Base-by-base conservation (phyloP, 2,113 vertebrate genomes). In the Dipodomys spectabilis region DNA sequence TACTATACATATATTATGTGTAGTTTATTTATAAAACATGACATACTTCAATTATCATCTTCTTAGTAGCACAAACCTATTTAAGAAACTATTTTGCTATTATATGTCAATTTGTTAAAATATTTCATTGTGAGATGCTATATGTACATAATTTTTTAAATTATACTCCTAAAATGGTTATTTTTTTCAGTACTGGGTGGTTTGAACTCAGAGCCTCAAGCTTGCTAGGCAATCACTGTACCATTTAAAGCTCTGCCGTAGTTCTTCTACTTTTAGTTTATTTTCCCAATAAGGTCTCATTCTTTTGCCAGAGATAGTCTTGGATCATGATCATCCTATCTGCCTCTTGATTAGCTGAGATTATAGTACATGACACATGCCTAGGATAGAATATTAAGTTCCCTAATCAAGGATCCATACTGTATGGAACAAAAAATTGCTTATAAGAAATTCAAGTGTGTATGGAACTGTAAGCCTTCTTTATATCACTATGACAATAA, bases 401-500 rank as follows among this genome's bases (percentile, higher is more conserved):
- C 25, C 49, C 35, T 64, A 90, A 74, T 79, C 30, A 90, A 69
- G 71, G 92, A 92, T 90, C 18, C 39, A 69, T 28, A 83, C 2
- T 74, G 49, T 49, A 12, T 49, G 49, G 49, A 49, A 39, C 67
- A 72, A 81, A 93, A 84, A 94, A 73, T 45, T 16, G 25, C 64
- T 91, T n/a, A 25, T 75, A 90, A 79, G 57, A 88, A 89, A 92
- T 79, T 90, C 53, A 90, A 49, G 39, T 39, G 4, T 39, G 39
- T 39, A 39, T 39, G 39, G 39, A 39, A 39, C 39, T 39, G 39
- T 39, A 39, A 39, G 5, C 39, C 39, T 1, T 39, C 39, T 39
- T 39, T 39, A 39, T 39, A 39, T 39, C 39, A 39, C 39, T 39
- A 39, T 39, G 39, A 39, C 39, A 39, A 39, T 39, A 39, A 39